Evolutionary conservation across 2,113 vertebrate genomes (phyloP), one percentile per base, ranked within the genome.

Genomic region (Triplophysa siluroides): DNA sequence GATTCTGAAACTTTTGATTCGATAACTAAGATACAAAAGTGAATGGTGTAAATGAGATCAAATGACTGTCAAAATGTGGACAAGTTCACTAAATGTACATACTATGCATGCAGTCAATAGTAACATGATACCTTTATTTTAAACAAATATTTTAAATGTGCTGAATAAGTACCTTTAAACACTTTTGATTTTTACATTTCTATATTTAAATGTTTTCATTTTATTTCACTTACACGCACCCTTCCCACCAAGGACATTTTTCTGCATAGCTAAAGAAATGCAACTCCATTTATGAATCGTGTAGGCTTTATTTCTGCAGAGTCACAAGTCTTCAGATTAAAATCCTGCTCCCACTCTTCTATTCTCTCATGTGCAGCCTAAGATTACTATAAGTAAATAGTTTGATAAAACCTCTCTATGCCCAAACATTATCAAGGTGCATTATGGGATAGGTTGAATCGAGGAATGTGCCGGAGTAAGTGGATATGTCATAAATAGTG

Each of bases 321-420:
- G 68, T 69, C 68, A 54, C 47, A 19, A 26, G 4, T 5, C 66
- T 62, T 11, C 18, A 23, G 45, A 62, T 79, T 79, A 63, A 72
- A 79, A 79, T 54, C 58, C 52, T 41, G 29, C 50, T 56, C 76
- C 50, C 47, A 23, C 38, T 29, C 81, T 78, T 81, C 64, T 62
- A 79, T 73, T 80, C 71, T 58, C 80, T 78, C 8, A 78, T 81
- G 43, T 69, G 69, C 78, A 73, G 72, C 78, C 70, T 38, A 85
- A 83, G 86, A 87, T 76, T 83, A 83, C 84, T 83, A 76, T 16
- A 14, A 52, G 8, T 80, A 75, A 76, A 81, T 43, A 83, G 78
- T 29, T 69, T 60, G 80, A 85, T 81, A 85, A 86, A 54, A 84
- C 65, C 54, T 24, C 62, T 60, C 6, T 71, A 19, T 60, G 78